Percentiles rank a stretch among this genome's conserved stretches.
phyloP scores from a whole-genome alignment of 2,888 invertebrate species.

The Nudaria mundana region DNA sequence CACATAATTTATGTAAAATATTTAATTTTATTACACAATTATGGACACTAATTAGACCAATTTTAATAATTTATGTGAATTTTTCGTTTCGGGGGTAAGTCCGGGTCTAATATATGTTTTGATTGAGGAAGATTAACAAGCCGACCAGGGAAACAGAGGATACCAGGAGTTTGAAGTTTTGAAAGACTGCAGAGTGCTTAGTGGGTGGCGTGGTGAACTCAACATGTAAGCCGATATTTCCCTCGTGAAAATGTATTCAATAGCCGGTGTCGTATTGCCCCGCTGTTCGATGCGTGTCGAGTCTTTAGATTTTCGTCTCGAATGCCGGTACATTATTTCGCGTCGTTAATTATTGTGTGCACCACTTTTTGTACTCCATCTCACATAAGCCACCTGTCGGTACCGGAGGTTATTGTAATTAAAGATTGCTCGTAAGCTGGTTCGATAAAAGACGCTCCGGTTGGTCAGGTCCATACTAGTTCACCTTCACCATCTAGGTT shows the following conservation, averaged over 20 bases:
- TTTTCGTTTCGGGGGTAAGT: background rate
- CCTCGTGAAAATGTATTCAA: conserved; percentile 75
- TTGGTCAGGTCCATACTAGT: conserved; percentile 44
- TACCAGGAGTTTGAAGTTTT: conserved; percentile 43
- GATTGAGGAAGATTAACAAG: background rate
- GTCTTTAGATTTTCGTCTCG: conserved; percentile 77
- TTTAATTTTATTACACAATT: background rate
- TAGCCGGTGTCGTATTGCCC: conserved; percentile 72
- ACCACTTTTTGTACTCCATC: conserved; percentile 59
- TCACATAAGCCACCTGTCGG: conserved; percentile 74
- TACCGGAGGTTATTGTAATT: conserved; percentile 58
- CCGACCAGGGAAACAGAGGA: conserved; percentile 45
- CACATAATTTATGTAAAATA: background rate
- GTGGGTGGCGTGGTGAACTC: conserved; percentile 64
- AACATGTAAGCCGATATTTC: conserved; percentile 74
- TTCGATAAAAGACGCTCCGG: conserved; percentile 49
- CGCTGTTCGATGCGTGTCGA: conserved; percentile 55
- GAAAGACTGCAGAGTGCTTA: conserved; percentile 45
- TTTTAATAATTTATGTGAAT: background rate
- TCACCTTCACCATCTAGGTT: conserved; percentile 53
- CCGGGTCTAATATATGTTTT: too few species aligned
- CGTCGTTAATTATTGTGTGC: conserved; percentile 77
- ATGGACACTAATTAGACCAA: background rate
- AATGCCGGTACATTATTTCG: conserved; percentile 79
- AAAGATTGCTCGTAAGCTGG: conserved; percentile 56